These are phyloP conservation scores for Drosophila lacicola DNA, from an alignment of 2,888 invertebrate genomes.

Conservation along the genomic window DNA sequence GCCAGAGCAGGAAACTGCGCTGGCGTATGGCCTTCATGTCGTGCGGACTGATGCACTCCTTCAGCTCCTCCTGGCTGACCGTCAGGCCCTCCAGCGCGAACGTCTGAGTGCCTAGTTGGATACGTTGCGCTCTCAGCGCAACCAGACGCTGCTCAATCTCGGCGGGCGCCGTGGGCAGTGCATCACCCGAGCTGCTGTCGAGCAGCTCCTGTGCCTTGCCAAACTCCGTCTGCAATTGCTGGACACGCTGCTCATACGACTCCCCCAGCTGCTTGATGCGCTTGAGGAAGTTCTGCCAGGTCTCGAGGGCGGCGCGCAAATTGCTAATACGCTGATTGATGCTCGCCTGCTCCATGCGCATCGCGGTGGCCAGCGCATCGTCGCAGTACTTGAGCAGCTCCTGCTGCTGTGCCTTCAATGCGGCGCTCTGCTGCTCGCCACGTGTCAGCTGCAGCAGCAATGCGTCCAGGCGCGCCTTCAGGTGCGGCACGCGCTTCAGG, in stretches of 20 bases:
- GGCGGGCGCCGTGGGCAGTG: constrained; percentile 87
- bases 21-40: constrained; percentile 93
- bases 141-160: constrained; percentile 89
- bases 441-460: constrained; percentile 89
- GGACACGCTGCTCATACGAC: constrained; percentile 88
- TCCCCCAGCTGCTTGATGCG: constrained; percentile 88
- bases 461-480: constrained; percentile 89
- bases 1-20: constrained; percentile 91
- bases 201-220: constrained; percentile 88
- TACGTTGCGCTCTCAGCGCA: constrained; percentile 87
- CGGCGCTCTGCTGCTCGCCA: constrained; percentile 89
- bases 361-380: constrained; percentile 91
- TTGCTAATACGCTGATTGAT: constrained; percentile 92
- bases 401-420: constrained; percentile 88
- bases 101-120: constrained; percentile 85
- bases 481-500: constrained; percentile 90
- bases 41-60: constrained; percentile 93
- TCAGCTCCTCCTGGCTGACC: constrained; percentile 92
- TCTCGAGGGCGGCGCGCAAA: constrained; percentile 91
- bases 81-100: constrained; percentile 90
- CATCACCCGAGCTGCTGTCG: constrained; percentile 86
- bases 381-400: constrained; percentile 90
- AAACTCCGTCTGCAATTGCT: constrained; percentile 87
- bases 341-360: constrained; percentile 93
- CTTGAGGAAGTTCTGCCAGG: constrained; percentile 91